Base-by-base conservation (phyloP, 2,888 invertebrate species). In the Cinara cedri region DNA sequence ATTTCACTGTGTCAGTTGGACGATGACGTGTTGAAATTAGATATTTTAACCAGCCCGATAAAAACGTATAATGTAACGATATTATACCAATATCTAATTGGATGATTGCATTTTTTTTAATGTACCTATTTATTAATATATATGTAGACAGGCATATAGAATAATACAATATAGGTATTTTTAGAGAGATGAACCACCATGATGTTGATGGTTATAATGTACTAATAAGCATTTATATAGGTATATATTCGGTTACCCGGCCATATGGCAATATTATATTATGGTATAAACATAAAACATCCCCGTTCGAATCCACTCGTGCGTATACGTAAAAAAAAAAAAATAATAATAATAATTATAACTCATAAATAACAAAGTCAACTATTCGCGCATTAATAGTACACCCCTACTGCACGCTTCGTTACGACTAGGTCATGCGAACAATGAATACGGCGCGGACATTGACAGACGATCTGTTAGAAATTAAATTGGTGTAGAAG, bases 1-100 rank as follows among this genome's bases (percentile, higher is more conserved):
- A 60, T 68, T 78, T 68, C 57, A n/a, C 51, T 14, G 60, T 62
- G 70, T 60, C 70, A 70, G 68, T 60, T 51, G 78, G 78, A 70
- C 60, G 70, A 70, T 70, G 70, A 78, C 68, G 78, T 78, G 78
- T 70, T 78, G 78, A 78, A 70, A 78, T 78, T 68, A 51, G 78
- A 78, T 78, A 70, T 70, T 68, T 70, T 42, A 62, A 62, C 60
- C 51, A 62, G 70, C 16, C 70, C 42, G 34, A 70, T 78, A 78
- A 55, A 46, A 19, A 55, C 10, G 0, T 6, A 34, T 34, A 60
- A 55, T 54, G 24, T 75, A 51, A 65, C 74, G 44, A 68, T n/a
- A 49, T n/a, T 24, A 66, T 16, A 34, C 26, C 34, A 4, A 34
- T 34, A 34, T 6, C 3, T 34, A 57, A 74, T 51, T 51, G 51